A percentile compares a stretch with the other conserved stretches of the same genome.
phyloP scores from a whole-genome alignment of 2,113 vertebrate genomes.

The Notiomystis cincta region DNA sequence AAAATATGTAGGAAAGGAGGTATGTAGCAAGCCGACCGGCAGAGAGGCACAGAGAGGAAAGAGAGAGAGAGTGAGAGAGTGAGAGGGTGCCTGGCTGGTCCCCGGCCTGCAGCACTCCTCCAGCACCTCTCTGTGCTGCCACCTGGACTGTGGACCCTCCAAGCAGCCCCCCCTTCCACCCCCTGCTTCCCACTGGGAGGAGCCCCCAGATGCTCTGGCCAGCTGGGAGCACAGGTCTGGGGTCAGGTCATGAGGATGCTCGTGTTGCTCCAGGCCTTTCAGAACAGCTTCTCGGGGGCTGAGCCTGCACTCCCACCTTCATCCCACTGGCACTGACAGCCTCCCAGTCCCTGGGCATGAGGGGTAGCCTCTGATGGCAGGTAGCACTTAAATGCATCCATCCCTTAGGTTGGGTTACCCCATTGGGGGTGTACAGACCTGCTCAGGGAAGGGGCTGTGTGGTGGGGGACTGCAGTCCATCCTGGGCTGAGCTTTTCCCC shows the following conservation, averaged over 20 bases:
- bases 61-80: constrained; percentile 71
- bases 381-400: background rate
- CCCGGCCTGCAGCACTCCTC: background rate
- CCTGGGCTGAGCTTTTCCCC: background rate
- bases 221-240: background rate
- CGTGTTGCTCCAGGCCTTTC: background rate
- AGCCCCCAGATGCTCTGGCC: rapidly evolving
- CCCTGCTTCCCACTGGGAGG: background rate
- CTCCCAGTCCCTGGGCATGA: background rate
- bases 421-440: rapidly evolving
- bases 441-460: background rate
- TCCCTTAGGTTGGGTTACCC: background rate
- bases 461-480: background rate
- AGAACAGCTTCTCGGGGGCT: constrained; percentile 6
- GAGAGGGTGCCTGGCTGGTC: constrained; percentile 57
- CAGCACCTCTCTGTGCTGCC: constrained; percentile 23
- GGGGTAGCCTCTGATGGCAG: background rate
- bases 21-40: constrained; percentile 89
- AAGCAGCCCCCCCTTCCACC: background rate
- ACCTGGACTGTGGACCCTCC: background rate
- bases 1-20: constrained; percentile 99
- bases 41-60: constrained; percentile 79
- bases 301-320: background rate
- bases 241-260: background rate
- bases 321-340: background rate